Evolutionary conservation across 2,797 vertebrate species (phyloP).

Genomic region (Cyclura pinguis): DNA sequence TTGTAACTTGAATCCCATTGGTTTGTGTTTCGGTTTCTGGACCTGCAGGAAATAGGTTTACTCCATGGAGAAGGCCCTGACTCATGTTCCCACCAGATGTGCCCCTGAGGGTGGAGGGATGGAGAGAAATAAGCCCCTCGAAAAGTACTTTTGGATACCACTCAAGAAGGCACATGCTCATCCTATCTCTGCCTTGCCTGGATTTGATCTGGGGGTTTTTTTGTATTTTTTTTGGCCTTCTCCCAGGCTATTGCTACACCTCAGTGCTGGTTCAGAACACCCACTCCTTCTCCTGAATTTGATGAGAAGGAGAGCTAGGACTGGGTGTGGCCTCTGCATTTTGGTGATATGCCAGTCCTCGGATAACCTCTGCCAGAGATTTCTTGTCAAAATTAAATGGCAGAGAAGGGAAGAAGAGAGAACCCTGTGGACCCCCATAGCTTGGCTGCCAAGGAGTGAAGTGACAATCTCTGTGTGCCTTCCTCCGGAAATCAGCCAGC

Average conservation of each 20-base stretch:
- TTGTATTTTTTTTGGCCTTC: no score
- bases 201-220: no score
- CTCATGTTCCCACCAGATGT: no score
- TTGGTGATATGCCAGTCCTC: background rate
- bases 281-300: background rate
- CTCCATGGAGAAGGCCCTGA: no score
- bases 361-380: background rate
- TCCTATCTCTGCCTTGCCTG: no score
- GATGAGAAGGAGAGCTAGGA: background rate
- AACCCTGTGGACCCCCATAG: background rate
- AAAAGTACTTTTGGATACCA: no score
- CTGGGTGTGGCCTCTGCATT: background rate
- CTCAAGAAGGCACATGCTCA: no score
- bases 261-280: background rate
- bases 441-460: background rate
- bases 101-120: no score
- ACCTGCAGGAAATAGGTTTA: background rate
- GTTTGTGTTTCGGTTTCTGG: background rate
- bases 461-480: background rate
- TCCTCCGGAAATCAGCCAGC: background rate
- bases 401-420: background rate
- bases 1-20: background rate
- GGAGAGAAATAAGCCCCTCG: no score
- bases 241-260: no score
- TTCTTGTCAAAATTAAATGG: background rate